phyloP scores from a whole-genome alignment of 2,888 invertebrate genomes.

The Thecophora atra region DNA sequence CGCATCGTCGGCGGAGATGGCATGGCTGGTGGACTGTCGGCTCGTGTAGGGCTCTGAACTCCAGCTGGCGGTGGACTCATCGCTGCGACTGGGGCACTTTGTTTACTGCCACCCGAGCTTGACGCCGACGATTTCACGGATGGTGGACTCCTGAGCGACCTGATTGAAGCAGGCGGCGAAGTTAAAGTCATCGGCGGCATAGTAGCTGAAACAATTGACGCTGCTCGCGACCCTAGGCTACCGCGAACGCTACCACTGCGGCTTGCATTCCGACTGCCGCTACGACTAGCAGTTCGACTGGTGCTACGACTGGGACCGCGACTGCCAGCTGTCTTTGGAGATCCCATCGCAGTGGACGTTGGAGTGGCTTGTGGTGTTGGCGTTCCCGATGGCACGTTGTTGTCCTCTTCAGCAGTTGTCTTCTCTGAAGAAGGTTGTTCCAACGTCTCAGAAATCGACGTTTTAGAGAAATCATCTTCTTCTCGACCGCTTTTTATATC shows the following conservation, averaged over 20 bases:
- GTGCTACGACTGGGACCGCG: constrained; percentile 54
- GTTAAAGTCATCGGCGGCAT: constrained; percentile 43
- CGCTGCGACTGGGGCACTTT: constrained; percentile 35
- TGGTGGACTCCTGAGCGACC: constrained; percentile 54
- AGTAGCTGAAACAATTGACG: constrained; percentile 43
- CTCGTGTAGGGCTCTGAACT: constrained; percentile 56
- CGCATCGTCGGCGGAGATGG: constrained; percentile 60
- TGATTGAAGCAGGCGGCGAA: constrained; percentile 56
- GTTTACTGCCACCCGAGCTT: constrained; percentile 41
- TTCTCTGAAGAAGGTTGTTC: constrained; percentile 42
- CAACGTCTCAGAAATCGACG: constrained; percentile 42
- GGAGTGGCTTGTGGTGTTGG: constrained; percentile 54
- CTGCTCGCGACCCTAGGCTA: constrained; percentile 51
- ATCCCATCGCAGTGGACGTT: constrained; percentile 46
- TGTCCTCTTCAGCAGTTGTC: constrained; percentile 42
- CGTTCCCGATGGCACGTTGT: constrained; percentile 46
- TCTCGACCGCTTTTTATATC: constrained; percentile 24
- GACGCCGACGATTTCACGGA: constrained; percentile 47
- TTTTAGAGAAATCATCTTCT: constrained; percentile 35
- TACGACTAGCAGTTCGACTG: constrained; percentile 53
- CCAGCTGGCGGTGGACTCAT: constrained; percentile 40
- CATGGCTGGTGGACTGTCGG: constrained; percentile 58
- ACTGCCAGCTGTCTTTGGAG: constrained; percentile 45
- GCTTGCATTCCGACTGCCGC: constrained; percentile 48
- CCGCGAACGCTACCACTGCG: constrained; percentile 51